Base-by-base conservation (phyloP, 2,888 invertebrate species). In the Villa cingulata region DNA sequence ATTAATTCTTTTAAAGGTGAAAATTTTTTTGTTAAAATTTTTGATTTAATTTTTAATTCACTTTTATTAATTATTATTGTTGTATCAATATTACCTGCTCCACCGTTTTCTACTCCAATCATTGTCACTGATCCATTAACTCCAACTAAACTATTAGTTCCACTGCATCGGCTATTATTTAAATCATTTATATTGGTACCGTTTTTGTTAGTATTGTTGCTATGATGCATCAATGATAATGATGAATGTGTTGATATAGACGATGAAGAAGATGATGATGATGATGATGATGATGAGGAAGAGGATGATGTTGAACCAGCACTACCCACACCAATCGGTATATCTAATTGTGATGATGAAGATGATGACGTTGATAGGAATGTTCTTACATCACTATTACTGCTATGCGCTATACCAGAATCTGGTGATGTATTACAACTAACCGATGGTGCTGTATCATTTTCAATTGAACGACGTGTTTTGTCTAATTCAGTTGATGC, bases 401-500 rank as follows among this genome's bases (percentile, higher is more conserved):
- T 78, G 48, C 78, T 77, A 66, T 83, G 84, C 48, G 87, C 87
- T 56, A 88, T 82, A 56, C 88, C 89, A 41, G 84, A 85, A 70
- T 88, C 89, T 14, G 89, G 88, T 55, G 87, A 87, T 42, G 88
- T 88, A 66, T 87, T 87, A 63, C 83, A 83, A 59, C 83, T 77
- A 7, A 67, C 64, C 2, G 65, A 62, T 37, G 68, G 69, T 41
- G 68, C 68, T 20, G 64, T 67, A 45, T 74, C 78, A 57, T 84
- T 85, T 69, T 89, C 88, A 1, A 83, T 82, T 37, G 87, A 87
- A 51, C 87, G 76, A 51, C 87, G 77, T 49, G 88, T 78, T 62
- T 89, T 81, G 70, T 88, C 90, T 65, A 91, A 74, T 62, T 92
- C 92, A 16, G 88, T 90, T 37, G 91, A 89, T 43, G 92, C 92